These are phyloP conservation scores for Rhaphigaster nebulosa DNA, from an alignment of 2,888 invertebrate genomes.

Conservation along the genomic window DNA sequence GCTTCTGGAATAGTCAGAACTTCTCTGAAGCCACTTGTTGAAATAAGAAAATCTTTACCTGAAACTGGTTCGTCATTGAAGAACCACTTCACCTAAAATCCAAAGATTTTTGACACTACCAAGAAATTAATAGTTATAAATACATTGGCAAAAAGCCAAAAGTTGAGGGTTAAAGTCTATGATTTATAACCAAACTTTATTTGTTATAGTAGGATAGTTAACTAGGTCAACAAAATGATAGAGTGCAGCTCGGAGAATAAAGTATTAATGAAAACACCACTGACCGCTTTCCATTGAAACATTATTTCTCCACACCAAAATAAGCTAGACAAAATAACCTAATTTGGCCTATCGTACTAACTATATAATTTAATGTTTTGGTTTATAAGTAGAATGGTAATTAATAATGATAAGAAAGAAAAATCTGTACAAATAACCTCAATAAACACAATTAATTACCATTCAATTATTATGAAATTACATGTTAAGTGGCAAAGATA, in stretches of 20 bases:
- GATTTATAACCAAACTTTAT: background rate
- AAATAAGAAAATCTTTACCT: conserved; percentile 78
- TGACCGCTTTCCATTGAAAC: background rate
- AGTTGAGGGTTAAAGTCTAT: background rate
- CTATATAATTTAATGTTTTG: background rate
- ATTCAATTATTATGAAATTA: background rate
- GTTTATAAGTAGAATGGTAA: background rate
- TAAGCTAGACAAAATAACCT: background rate
- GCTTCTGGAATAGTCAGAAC: conserved; percentile 81
- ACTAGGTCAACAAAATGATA: background rate
- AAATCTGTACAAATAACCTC: background rate
- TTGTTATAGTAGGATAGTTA: background rate
- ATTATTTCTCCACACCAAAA: background rate
- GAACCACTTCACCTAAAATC: conserved; percentile 76
- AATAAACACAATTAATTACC: background rate
- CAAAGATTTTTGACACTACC: background rate
- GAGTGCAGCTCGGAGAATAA: background rate
- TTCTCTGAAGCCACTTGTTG: conserved; percentile 78
- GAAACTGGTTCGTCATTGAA: conserved; percentile 81
- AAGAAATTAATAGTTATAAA: background rate
- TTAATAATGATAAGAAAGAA: background rate
- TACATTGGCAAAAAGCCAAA: background rate
- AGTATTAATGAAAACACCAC: background rate
- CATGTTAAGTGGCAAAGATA: background rate
- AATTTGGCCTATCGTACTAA: background rate